These are phyloP conservation scores for Sinocyclocheilus anshuiensis DNA, from an alignment of 2,113 vertebrate species.

Conservation along the genomic window DNA sequence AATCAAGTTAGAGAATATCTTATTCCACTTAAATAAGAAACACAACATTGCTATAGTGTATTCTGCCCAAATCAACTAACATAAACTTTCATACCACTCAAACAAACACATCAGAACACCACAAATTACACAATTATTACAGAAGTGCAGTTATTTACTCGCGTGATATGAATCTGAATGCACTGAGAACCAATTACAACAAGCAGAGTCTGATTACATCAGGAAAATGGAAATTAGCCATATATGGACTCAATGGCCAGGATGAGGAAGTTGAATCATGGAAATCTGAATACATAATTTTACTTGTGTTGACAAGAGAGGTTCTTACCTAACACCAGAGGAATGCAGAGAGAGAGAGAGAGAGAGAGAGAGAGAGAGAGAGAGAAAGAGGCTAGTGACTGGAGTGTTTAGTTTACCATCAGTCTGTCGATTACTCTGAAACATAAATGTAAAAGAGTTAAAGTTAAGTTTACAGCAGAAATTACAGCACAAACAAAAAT, in stretches of 20 bases:
- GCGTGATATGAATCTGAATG: background rate
- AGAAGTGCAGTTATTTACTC: constrained; percentile 26
- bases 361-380: too few relatives aligned
- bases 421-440: background rate
- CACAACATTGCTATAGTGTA: background rate
- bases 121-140: background rate
- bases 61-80: background rate
- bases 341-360: constrained; percentile 39
- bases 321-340: constrained; percentile 47
- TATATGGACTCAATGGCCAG: constrained; percentile 40
- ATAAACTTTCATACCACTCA: background rate
- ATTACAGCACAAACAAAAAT: too few relatives aligned
- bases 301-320: constrained; percentile 51
- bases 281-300: constrained; percentile 48
- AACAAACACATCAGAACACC: background rate
- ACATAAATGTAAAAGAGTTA: background rate
- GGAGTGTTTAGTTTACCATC: background rate
- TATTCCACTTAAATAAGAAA: background rate
- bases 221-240: constrained; percentile 42
- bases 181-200: constrained; percentile 10
- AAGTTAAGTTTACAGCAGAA: too few relatives aligned
- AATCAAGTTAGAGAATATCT: background rate
- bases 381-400: background rate
- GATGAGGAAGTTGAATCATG: constrained; percentile 19
- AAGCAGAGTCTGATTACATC: constrained; percentile 19